phyloP scores from a whole-genome alignment of 2,888 invertebrate genomes.

The Caenorhabditis sulstoni region DNA sequence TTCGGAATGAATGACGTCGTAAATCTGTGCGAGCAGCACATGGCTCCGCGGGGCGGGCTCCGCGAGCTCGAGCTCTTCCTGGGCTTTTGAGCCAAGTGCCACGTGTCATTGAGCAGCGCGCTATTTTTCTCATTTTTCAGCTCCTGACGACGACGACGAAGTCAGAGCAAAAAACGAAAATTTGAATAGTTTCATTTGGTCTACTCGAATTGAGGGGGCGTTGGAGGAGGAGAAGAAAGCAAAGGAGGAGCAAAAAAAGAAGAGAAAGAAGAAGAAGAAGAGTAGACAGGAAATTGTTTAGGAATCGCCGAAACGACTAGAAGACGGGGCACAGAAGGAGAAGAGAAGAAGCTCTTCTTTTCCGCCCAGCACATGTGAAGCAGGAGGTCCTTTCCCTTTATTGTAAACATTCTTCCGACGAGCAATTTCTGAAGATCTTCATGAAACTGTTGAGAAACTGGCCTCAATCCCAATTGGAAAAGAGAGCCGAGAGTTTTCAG shows the following conservation, averaged over 20 bases:
- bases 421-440: too few species aligned
- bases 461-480: too few species aligned
- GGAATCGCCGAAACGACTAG: conserved; percentile 31
- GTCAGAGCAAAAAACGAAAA: neutral
- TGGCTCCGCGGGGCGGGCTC: neutral
- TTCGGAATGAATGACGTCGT: conserved; percentile 29
- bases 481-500: too few species aligned
- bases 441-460: too few species aligned
- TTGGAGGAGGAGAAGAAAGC: neutral
- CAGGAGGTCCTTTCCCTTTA: too few species aligned
- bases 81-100: neutral
- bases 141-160: too few species aligned
- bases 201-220: neutral
- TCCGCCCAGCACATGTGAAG: too few species aligned
- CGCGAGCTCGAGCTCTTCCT: neutral
- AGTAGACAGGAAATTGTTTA: conserved; percentile 56
- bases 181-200: neutral
- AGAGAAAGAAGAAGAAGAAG: conserved; percentile 13
- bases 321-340: neutral
- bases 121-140: neutral
- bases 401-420: neutral
- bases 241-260: neutral
- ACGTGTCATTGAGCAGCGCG: neutral
- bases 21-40: conserved; percentile 17
- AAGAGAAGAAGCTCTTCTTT: too few species aligned